phyloP scores from a whole-genome alignment of 53 echinoderm and acorn worm genomes.

The Temnopleurus reevesii region DNA sequence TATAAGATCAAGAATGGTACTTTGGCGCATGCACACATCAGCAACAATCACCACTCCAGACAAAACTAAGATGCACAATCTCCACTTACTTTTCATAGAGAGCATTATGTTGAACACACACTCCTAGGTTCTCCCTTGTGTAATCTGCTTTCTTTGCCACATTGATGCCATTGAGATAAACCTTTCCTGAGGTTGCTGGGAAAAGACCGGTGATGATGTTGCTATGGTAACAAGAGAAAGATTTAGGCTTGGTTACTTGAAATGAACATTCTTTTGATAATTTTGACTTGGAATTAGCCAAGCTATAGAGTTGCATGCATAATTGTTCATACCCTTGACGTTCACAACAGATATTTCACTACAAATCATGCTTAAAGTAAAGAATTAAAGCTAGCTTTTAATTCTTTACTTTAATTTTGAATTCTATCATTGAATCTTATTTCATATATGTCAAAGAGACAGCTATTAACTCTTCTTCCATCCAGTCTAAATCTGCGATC shows the following conservation, averaged over 20 bases:
- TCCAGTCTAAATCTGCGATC: not conserved
- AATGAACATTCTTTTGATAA: not conserved
- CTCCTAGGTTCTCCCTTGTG: slow-evolving; percentile 70
- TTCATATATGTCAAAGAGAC: not conserved
- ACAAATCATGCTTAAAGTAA: too few relatives aligned
- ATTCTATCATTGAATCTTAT: too few relatives aligned
- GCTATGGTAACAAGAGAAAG: slow-evolving; percentile 54
- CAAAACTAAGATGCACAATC: too few relatives aligned
- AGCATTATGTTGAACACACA: slow-evolving; percentile 93
- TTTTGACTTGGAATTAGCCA: too few relatives aligned
- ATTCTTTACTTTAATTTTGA: too few relatives aligned
- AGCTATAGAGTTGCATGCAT: too few relatives aligned
- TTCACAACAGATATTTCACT: not conserved
- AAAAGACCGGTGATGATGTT: slow-evolving; percentile 90
- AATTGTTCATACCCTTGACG: too few relatives aligned
- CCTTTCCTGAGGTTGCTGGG: slow-evolving; percentile 73
- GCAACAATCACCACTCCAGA: too few relatives aligned
- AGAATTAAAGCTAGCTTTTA: too few relatives aligned
- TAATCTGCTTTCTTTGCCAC: slow-evolving; percentile 55
- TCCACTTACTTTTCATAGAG: slow-evolving; percentile 96
- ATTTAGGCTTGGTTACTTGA: too few relatives aligned
- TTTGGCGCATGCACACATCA: too few relatives aligned
- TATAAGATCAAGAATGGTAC: too few relatives aligned
- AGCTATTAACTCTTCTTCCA: not conserved
- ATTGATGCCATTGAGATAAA: slow-evolving; percentile 62